Evolutionary conservation across 2,888 invertebrate species (phyloP), one percentile per base, ranked within the genome.

Genomic region (Gnatocerus cornutus): DNA sequence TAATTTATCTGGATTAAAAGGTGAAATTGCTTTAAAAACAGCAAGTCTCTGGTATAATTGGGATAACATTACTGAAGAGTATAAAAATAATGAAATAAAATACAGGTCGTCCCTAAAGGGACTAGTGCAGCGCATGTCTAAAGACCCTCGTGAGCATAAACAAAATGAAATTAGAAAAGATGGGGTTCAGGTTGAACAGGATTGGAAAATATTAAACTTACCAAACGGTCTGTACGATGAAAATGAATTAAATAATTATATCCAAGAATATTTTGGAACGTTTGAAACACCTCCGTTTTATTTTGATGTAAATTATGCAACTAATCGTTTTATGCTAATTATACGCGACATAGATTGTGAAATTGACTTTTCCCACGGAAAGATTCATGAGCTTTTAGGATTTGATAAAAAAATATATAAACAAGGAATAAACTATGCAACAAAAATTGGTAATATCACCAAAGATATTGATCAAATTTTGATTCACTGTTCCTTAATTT

Each of bases 231-330:
- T n/a, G n/a, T n/a, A n/a, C 1, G 48, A 48, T 52, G 29, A 52
- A n/a, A 52, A 52, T 52, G 52, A 53, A 33, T 41, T 27, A 59
- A 59, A 59, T 46, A 59, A 59, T 59, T 59, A n/a, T 27, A 30
- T 46, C 46, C 59, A 59, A 59, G 59, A 59, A 59, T 59, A 41
- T 58, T 56, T 65, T 65, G 45, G 45, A 30, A 45, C 58, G 46
- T 59, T 21, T 21, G 21, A 21, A 65, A 59, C 33, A 65, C 45
- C 58, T 8, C 66, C 46, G 43, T 65, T 59, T 65, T 45, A 58
- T 65, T 65, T 65, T 65, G 61, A 61, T 61, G 61, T 46, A 61
- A 61, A 61, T 58, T 58, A 43, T 58, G 27, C 43, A 37, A 43
- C 43, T 41, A 41, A 43, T 58, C 43, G 55, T 55, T 55, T 37